Evolutionary conservation across 2,888 invertebrate species (phyloP).

Genomic region (Brachynemurus nebulosus): DNA sequence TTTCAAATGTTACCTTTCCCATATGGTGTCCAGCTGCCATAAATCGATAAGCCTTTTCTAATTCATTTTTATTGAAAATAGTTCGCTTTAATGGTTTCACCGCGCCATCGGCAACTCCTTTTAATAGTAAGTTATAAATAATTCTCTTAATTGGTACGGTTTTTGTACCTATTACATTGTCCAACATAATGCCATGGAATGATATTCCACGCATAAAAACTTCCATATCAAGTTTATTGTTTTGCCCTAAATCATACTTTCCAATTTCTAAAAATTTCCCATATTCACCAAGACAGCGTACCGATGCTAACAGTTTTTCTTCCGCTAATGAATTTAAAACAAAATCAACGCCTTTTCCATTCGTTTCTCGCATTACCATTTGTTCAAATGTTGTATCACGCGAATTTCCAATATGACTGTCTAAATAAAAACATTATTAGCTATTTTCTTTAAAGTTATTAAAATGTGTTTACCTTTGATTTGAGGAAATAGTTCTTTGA

Average conservation of each 20-base stretch:
- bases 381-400: slow-evolving; percentile 76
- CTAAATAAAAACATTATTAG: too few relatives aligned
- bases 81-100: slow-evolving; percentile 53
- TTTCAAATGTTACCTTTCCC: slow-evolving; percentile 60
- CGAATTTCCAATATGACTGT: slow-evolving; percentile 70
- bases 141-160: slow-evolving; percentile 30
- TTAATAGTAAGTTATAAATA: slow-evolving; percentile 29
- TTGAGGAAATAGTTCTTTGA: slow-evolving; percentile 37
- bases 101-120: slow-evolving; percentile 46
- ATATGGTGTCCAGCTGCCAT: slow-evolving; percentile 62
- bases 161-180: slow-evolving; percentile 28
- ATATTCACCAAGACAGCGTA: slow-evolving; percentile 41
- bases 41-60: slow-evolving; percentile 57
- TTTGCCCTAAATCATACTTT: slow-evolving; percentile 62
- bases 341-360: slow-evolving; percentile 79
- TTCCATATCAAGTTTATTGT: slow-evolving; percentile 48
- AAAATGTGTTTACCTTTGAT: slow-evolving; percentile 11
- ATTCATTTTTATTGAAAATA: slow-evolving; percentile 46
- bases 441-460: background rate
- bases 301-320: slow-evolving; percentile 67
- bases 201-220: slow-evolving; percentile 55
- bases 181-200: slow-evolving; percentile 67
- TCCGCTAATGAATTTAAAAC: slow-evolving; percentile 85
- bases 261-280: slow-evolving; percentile 77
- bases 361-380: slow-evolving; percentile 64